A percentile compares a stretch with the other conserved stretches of the same genome.
Conservation (phyloP, 2,797 vertebrate species). For the Helarctos malayanus region DNA sequence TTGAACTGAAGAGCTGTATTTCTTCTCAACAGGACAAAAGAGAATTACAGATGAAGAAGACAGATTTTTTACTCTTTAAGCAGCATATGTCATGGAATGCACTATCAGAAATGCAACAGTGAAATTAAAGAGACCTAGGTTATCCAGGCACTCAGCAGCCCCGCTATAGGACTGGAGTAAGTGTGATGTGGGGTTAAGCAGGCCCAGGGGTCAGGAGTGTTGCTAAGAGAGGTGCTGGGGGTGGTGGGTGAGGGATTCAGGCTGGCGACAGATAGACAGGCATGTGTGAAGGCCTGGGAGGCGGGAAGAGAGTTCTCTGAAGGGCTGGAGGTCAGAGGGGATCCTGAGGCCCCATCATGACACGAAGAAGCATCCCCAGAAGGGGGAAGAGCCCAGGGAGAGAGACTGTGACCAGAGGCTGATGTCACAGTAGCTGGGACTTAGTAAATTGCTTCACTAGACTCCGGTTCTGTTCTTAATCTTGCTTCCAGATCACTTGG, state of each 20-base stretch:
- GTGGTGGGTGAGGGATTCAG: neutral
- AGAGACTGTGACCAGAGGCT: accelerated
- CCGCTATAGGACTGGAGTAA: neutral
- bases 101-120: neutral
- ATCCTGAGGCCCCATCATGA: neutral
- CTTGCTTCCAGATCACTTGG: neutral
- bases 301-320: neutral
- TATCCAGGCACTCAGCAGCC: neutral
- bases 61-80: neutral
- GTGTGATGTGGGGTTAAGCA: neutral
- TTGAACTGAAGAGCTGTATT: neutral
- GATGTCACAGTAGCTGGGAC: neutral
- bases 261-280: neutral
- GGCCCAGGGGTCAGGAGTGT: neutral
- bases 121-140: too few species aligned
- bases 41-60: neutral
- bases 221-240: too few species aligned
- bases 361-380: accelerated
- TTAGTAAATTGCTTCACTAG: too few species aligned
- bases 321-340: neutral
- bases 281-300: accelerated
- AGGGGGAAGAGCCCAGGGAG: neutral
- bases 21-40: neutral
- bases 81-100: accelerated
- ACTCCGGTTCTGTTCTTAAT: neutral